Evolutionary conservation across 2,113 vertebrate genomes (phyloP), one percentile per base, ranked within the genome.

Genomic region (Heteronetta atricapilla): DNA sequence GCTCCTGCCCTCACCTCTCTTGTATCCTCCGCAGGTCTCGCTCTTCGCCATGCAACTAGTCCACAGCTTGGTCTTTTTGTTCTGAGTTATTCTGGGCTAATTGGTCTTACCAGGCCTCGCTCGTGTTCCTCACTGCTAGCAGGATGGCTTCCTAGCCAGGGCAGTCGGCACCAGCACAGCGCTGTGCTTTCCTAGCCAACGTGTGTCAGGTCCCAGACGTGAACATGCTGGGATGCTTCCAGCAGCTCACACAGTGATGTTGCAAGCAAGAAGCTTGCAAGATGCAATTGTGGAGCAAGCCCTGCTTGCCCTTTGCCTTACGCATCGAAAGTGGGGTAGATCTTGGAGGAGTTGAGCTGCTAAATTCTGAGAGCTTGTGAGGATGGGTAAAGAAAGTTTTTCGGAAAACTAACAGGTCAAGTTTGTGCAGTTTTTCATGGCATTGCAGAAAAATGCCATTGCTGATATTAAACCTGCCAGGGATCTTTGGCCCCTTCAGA

Each of bases 171-270:
- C 50, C 1, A 1, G 42, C 29, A 23, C 25, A 0, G 3, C 14
- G 13, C 46, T 5, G 2, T 0, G 2, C 31, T 50, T 33, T 31
- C 46, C 13, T 1, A 1, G 28, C 28, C 20, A 1, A 29, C 2
- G 0, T 0, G 2, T 2, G 4, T 28, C 52, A 19, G 66, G 60
- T 14, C 0, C 0, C 40, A 55, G n/a, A 46, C 1, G 1, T 26
- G n/a, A n/a, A 48, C 46, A 21, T 21, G 20, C 68, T 7, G 0
- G 1, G 25, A 7, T 23, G 29, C 25, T 56, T 21, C 28, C 48
- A 62, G 38, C 62, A 48, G 29, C 62, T 62, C 2, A 0, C 46
- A 21, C 21, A 21, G 21, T 21, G 20, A 21, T 22, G 46, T 22
- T 21, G 46, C 46, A 22, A 48, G 46, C 46, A 48, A 48, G 46